Conservation (phyloP, 2,797 vertebrate species). For the Centroberyx gerrardi region DNA sequence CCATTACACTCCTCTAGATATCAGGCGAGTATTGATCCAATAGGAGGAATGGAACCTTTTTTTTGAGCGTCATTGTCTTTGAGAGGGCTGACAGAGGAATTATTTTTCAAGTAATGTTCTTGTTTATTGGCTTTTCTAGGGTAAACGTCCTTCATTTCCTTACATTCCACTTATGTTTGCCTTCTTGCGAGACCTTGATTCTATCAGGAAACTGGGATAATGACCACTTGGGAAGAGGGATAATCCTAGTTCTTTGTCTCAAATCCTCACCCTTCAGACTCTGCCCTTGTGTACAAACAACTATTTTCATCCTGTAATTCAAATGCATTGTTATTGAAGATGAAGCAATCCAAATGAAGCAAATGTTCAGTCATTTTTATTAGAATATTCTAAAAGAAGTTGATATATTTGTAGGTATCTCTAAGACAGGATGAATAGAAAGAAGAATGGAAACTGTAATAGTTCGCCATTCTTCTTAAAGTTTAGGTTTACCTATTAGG, state of each 20-base stretch:
- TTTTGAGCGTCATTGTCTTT: conserved; percentile 2
- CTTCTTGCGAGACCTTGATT: conserved; percentile 20
- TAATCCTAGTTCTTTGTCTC: conserved; percentile 23
- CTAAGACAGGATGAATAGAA: neutral
- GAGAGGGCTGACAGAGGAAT: conserved; percentile 7
- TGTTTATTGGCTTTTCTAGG: conserved; percentile 3
- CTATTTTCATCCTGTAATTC: neutral
- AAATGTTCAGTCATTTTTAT: neutral
- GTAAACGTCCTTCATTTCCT: neutral
- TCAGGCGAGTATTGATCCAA: conserved; percentile 63
- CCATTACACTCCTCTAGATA: conserved; percentile 56
- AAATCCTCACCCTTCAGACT: conserved; percentile 9
- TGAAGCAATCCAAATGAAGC: neutral
- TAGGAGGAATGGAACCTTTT: conserved; percentile 24
- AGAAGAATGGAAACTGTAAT: neutral
- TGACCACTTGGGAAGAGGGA: conserved; percentile 10
- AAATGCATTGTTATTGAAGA: conserved; percentile 15
- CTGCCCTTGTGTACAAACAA: neutral
- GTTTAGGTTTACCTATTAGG: neutral
- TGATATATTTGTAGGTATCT: neutral
- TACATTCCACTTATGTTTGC: neutral
- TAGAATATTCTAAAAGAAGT: neutral
- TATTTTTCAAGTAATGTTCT: neutral
- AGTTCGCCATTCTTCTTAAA: neutral
- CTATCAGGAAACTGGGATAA: conserved; percentile 12